Conservation (phyloP, 1,140 invertebrate genomes). For the Drosophila punjabiensis region DNA sequence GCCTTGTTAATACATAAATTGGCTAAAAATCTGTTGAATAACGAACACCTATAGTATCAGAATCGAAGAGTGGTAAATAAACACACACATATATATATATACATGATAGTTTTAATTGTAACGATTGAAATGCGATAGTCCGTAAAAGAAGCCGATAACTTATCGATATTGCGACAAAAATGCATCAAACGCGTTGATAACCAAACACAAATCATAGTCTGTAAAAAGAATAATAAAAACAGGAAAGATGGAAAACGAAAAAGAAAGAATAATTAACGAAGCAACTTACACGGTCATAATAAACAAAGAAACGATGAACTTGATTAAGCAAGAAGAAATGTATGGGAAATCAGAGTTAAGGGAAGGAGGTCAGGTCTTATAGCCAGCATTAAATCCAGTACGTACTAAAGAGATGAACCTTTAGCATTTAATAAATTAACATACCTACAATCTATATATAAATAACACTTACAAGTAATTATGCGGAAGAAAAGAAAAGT, state of each 20-base stretch:
- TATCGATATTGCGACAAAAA: conserved; percentile 39
- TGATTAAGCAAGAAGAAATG: conserved; percentile 11
- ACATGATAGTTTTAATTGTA: conserved; percentile 48
- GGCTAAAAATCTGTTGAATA: conserved; percentile 14
- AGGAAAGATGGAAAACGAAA: conserved; percentile 41
- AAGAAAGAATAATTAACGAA: conserved; percentile 4
- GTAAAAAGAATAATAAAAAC: conserved; percentile 30
- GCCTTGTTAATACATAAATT: conserved; percentile 27
- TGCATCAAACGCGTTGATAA: conserved; percentile 47
- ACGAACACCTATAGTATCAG: conserved; percentile 6
- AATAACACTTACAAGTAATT: conserved; percentile 54
- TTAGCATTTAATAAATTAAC: conserved; percentile 73
- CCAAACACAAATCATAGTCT: conserved; percentile 79
- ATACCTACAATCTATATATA: conserved; percentile 60
- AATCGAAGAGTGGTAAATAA: conserved; percentile 25
- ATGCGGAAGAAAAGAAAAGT: conserved; percentile 9
- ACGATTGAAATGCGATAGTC: conserved; percentile 28
- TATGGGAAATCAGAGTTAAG: conserved; percentile 33
- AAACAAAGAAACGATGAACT: not conserved
- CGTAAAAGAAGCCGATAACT: conserved; percentile 28
- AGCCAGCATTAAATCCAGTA: conserved; percentile 65
- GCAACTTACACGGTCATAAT: not conserved
- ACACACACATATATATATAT: conserved; percentile 9
- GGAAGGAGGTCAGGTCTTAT: conserved; percentile 32
- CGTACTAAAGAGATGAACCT: conserved; percentile 57